These are phyloP conservation scores for Zaprionus bogoriensis DNA, from an alignment of 2,888 invertebrate genomes.

Conservation along the genomic window DNA sequence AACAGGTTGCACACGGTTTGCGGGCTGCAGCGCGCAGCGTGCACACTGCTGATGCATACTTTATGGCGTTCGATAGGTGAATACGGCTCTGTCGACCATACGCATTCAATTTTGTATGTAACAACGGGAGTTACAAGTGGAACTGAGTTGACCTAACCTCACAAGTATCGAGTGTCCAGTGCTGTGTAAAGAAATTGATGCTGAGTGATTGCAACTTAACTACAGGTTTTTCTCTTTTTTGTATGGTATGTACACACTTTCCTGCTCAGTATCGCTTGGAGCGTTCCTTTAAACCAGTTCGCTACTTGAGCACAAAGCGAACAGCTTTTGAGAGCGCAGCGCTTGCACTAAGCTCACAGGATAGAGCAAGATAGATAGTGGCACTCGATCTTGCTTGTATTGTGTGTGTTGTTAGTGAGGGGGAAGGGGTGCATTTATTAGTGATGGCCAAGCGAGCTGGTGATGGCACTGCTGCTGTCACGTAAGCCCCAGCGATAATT, in stretches of 20 bases:
- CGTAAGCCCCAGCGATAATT: not conserved
- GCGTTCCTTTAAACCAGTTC: not conserved
- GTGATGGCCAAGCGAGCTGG: not conserved
- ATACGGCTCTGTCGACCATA: conserved; percentile 24
- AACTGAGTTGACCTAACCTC: conserved; percentile 3
- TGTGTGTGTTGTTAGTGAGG: not conserved
- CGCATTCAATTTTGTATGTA: conserved; percentile 16
- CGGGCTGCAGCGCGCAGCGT: conserved; percentile 41
- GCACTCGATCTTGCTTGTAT: not conserved
- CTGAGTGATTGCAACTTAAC: not conserved
- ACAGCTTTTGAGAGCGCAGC: not conserved
- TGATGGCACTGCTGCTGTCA: not conserved
- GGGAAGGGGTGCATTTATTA: not conserved
- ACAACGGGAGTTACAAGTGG: not conserved
- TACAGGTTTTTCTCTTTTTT: not conserved
- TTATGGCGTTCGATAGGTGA: conserved; percentile 38
- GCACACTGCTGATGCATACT: conserved; percentile 66
- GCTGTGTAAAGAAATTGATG: not conserved
- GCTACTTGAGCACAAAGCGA: too few species aligned
- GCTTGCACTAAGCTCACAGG: not conserved
- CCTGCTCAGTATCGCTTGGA: too few species aligned
- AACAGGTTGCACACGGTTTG: conserved; percentile 53
- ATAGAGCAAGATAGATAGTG: not conserved
- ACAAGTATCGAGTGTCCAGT: not conserved
- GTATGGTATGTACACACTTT: not conserved